Base-by-base conservation (phyloP, 2,113 vertebrate genomes). In the Spilogale gracilis region DNA sequence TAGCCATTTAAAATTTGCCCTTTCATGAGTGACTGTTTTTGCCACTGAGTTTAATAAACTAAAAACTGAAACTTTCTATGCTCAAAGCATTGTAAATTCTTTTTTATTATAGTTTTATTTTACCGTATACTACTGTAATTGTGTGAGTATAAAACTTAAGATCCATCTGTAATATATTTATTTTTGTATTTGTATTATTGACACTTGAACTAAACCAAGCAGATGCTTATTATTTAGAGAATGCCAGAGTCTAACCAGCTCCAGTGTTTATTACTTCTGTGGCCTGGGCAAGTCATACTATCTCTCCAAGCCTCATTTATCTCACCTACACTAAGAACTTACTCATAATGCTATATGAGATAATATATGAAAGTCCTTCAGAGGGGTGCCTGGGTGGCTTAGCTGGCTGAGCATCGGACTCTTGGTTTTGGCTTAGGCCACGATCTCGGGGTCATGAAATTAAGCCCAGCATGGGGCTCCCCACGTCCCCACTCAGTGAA, bases 1-100 rank as follows among this genome's bases (percentile, higher is more conserved):
- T 88, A 48, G 11, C 3, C 9, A 50, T 74, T 91, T 63, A 79
- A 93, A 94, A 52, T 84, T 14, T 63, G 1, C 3, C 58, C 10
- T 93, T 84, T 54, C 67, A 12, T 69, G 4, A 58, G 3, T 32
- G 4, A n/a, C 2, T 2, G 7, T 0, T 9, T 78, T 94, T 91
- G 23, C 1, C 43, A 71, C 50, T 89, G 50, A 86, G 25, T 71
- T 61, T 95, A 95, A 71, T 25, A 38, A 96, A 52, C 5, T 86
- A 89, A 92, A 65, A 82, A 58, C 30, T 38, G 6, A 43, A 32
- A 89, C 81, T 4, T 21, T 91, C 21, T 79, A 23, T 20, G 3
- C 1, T 86, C 9, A 69, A 4, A 89, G 2, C 3, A 82, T 38
- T 94, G 69, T 0, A 94, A 71, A 85, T 30, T 69, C 5, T 82